phyloP scores from a whole-genome alignment of 2,797 vertebrate genomes.

The Xiphorhynchus erythropygius region DNA sequence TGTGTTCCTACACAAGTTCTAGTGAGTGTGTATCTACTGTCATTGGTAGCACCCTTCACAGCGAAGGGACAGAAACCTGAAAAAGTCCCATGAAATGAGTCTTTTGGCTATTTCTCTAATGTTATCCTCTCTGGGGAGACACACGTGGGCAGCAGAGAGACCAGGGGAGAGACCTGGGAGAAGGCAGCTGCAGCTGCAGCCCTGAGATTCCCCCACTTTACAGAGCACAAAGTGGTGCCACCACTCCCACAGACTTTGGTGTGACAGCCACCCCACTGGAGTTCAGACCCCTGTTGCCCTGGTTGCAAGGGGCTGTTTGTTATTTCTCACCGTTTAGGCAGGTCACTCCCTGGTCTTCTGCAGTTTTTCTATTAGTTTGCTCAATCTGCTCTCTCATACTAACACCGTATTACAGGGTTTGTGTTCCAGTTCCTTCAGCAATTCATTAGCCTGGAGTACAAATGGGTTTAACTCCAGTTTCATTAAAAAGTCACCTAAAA shows the following conservation, averaged over 20 bases:
- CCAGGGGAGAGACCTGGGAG: accelerated
- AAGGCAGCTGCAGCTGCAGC: neutral
- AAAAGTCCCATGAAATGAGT: neutral
- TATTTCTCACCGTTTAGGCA: neutral
- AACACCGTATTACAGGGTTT: neutral
- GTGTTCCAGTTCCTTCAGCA: neutral
- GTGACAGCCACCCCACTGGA: accelerated
- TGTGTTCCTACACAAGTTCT: accelerated
- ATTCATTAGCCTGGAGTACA: neutral
- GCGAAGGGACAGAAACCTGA: neutral
- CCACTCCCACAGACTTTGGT: neutral
- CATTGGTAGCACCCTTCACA: neutral
- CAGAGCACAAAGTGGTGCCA: neutral
- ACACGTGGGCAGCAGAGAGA: neutral
- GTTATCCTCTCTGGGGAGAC: neutral
- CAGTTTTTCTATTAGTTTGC: neutral
- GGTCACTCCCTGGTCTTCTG: neutral
- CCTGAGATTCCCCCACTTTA: accelerated
- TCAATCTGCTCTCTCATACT: neutral
- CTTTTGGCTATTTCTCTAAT: neutral
- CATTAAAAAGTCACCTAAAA: neutral
- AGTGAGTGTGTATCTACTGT: neutral
- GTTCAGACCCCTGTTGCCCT: neutral
- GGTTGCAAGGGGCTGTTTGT: neutral
- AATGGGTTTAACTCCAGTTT: neutral